Base-by-base conservation (phyloP, 2,888 invertebrate genomes). In the Drosophila mercatorum region DNA sequence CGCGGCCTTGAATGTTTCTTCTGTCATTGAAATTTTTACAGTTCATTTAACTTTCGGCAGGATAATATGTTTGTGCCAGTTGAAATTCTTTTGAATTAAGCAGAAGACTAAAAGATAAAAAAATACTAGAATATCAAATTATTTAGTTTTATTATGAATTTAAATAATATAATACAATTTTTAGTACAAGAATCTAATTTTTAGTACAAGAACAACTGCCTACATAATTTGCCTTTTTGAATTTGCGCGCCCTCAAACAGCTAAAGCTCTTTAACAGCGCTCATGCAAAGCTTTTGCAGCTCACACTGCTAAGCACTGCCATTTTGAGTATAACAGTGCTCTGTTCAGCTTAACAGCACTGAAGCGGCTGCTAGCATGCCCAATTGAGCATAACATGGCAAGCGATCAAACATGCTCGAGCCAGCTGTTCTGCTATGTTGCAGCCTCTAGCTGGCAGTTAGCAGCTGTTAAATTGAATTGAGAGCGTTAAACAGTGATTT, bases 1-100 rank as follows among this genome's bases (percentile, higher is more conserved):
- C 31, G 17, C 55, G 79, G 72, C 83, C 84, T 86, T 86, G 84
- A 86, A 88, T 73, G 60, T 63, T 72, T 69, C 63, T 64, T 59
- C 71, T 80, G 84, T 78, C 89, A 86, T 86, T 91, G 90, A 62
- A 84, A 81, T 82, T 81, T 81, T 85, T 79, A 78, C 65, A 82
- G 83, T 87, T 90, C 83, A 86, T 85, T 90, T 90, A 80, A 81
- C 86, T 81, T 71, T 57, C 17, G 12, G 6, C 64, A 28, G 62
- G 62, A 60, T 28, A 31, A 56, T 14, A 58, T 34, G 47, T 31
- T 34, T 5, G 5, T 40, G 22, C 7, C 36, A 56, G 41, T 56
- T 40, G 0, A 4, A 38, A 40, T 34, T 34, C n/a, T 14, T 22
- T 11, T 36, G 40, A 22, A 47, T 31, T 10, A 1, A 2, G 26